Evolutionary conservation across 2,888 invertebrate species (phyloP).

Genomic region (Stenichneumon culpator): DNA sequence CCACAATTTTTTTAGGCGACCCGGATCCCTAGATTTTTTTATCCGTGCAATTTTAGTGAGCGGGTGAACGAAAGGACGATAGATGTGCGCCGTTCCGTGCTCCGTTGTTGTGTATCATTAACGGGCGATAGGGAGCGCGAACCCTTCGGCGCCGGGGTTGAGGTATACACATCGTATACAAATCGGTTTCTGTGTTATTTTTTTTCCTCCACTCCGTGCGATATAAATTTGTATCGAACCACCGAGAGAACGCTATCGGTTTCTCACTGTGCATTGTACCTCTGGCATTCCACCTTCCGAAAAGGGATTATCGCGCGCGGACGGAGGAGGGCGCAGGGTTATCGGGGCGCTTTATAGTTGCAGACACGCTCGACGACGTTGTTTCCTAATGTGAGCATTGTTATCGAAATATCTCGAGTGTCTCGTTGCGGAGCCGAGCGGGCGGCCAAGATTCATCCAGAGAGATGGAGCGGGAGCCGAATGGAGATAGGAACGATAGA

Average conservation of each 20-base stretch:
- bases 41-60: constrained; percentile 48
- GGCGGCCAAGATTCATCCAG: neutral
- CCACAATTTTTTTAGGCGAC: constrained; percentile 43
- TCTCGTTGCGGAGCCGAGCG: constrained; percentile 5
- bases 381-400: constrained; percentile 62
- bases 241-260: constrained; percentile 14
- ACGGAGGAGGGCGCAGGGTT: neutral
- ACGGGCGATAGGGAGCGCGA: constrained; percentile 62
- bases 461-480: constrained; percentile 3
- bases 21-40: constrained; percentile 47
- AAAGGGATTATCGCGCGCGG: constrained; percentile 27
- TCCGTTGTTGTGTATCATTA: constrained; percentile 64
- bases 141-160: constrained; percentile 56
- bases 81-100: constrained; percentile 43
- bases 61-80: constrained; percentile 30
- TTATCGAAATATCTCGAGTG: constrained; percentile 67
- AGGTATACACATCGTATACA: constrained; percentile 49
- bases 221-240: constrained; percentile 60
- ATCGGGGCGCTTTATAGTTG: neutral
- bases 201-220: constrained; percentile 32
- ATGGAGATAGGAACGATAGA: constrained; percentile 22
- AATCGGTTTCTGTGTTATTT: neutral
- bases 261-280: neutral
- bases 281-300: constrained; percentile 3
- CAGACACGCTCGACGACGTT: constrained; percentile 19